phyloP scores from a whole-genome alignment of 1,140 invertebrate genomes.

The Drosophila punjabiensis region DNA sequence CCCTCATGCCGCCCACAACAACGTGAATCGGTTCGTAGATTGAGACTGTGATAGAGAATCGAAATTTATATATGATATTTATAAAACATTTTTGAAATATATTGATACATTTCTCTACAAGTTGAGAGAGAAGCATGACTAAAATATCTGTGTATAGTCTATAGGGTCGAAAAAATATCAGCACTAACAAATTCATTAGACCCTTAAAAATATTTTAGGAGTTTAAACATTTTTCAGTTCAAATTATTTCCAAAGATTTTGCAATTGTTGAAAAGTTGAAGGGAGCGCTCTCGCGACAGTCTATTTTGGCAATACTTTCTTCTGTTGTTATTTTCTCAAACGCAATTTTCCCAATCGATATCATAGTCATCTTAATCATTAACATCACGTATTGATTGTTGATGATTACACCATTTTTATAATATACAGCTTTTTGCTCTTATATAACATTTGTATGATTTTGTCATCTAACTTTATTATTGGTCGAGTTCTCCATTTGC shows the following conservation, averaged over 20 bases:
- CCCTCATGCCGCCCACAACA: conserved; percentile 23
- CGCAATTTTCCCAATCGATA: too few relatives aligned
- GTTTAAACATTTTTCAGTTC: not conserved
- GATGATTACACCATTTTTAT: too few relatives aligned
- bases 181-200: not conserved
- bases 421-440: too few relatives aligned
- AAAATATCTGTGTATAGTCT: not conserved
- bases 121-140: not conserved
- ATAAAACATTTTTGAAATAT: not conserved
- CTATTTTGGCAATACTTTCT: not conserved
- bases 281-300: too few relatives aligned
- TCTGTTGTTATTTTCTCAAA: too few relatives aligned
- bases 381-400: too few relatives aligned
- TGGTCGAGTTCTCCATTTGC: not conserved
- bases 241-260: not conserved
- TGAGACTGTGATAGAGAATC: not conserved
- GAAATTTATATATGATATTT: conserved; percentile 14
- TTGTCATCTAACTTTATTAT: not conserved
- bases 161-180: not conserved
- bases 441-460: not conserved
- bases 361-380: too few relatives aligned
- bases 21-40: conserved; percentile 24
- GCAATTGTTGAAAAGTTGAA: too few relatives aligned
- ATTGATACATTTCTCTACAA: not conserved
- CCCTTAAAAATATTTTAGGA: not conserved